Conservation (phyloP, 2,113 vertebrate species). For the Vulpes ferrilata region DNA sequence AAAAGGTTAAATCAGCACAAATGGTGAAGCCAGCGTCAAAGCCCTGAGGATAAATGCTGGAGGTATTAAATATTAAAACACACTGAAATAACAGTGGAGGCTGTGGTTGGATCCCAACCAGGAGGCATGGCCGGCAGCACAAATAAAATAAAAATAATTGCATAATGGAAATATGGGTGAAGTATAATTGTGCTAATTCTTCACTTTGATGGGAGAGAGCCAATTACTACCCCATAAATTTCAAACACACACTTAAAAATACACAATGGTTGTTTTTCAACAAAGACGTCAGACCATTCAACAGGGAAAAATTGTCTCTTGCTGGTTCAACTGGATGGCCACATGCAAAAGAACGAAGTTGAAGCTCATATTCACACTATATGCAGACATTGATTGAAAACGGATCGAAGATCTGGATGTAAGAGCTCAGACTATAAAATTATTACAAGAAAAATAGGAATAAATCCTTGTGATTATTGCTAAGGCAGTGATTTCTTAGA, state of each 20-base stretch:
- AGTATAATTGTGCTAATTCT: rapidly evolving
- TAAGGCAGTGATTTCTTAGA: not conserved
- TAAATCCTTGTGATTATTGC: not conserved
- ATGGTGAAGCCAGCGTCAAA: not conserved
- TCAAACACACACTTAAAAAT: not conserved
- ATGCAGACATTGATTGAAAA: not conserved
- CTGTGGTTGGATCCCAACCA: not conserved
- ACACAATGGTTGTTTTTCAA: not conserved
- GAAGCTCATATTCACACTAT: too few relatives aligned
- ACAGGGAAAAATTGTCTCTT: not conserved
- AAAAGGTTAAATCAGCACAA: not conserved
- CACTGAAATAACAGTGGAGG: not conserved
- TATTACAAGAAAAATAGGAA: not conserved
- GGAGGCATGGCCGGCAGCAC: rapidly evolving
- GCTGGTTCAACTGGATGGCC: too few relatives aligned
- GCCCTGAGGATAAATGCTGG: rapidly evolving
- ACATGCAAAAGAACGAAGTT: too few relatives aligned
- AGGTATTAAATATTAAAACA: not conserved
- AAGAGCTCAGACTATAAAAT: not conserved
- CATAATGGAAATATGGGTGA: not conserved
- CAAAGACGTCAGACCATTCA: not conserved
- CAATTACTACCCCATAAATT: rapidly evolving
- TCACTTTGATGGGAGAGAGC: not conserved
- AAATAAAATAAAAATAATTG: not conserved
- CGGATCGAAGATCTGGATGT: too few relatives aligned